A percentile compares a stretch with the other conserved stretches of the same genome.
phyloP scores from a whole-genome alignment of 2,888 invertebrate genomes.

The Leucania comma region DNA sequence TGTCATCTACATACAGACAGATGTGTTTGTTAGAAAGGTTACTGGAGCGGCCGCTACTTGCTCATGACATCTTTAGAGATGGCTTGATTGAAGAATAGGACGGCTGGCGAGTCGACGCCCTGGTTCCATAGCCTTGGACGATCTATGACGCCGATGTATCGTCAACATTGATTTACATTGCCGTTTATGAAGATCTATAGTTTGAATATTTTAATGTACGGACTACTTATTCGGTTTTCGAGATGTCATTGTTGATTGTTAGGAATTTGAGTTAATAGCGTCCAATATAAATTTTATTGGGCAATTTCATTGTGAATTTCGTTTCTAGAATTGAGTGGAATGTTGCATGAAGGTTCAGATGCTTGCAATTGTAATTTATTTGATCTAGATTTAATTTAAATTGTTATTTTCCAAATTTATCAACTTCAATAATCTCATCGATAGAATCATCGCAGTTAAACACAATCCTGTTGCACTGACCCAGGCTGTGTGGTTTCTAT shows the following conservation, averaged over 20 bases:
- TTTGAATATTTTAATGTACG: conserved; percentile 48
- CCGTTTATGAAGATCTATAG: conserved; percentile 47
- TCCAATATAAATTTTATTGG: conserved; percentile 38
- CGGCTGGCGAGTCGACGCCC: conserved; percentile 51
- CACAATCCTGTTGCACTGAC: not conserved
- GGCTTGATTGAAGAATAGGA: conserved; percentile 45
- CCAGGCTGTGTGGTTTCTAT: not conserved
- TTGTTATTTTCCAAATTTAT: not conserved
- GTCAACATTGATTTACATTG: conserved; percentile 58
- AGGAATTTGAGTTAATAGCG: conserved; percentile 46
- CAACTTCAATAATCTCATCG: not conserved
- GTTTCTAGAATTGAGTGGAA: conserved; percentile 1
- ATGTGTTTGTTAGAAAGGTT: conserved; percentile 76
- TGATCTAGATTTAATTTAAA: not conserved
- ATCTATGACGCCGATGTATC: conserved; percentile 48
- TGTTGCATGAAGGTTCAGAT: not conserved
- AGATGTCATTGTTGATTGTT: conserved; percentile 35
- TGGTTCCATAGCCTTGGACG: conserved; percentile 66
- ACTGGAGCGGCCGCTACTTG: conserved; percentile 72
- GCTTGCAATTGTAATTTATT: not conserved
- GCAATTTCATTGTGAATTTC: conserved; percentile 18
- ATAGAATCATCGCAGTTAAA: not conserved
- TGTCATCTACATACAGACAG: conserved; percentile 83
- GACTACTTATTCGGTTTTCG: conserved; percentile 25
- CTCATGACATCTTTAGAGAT: conserved; percentile 59